Evolutionary conservation across 2,797 vertebrate species (phyloP), one percentile per base, ranked within the genome.

Genomic region (Manis crassicaudata): DNA sequence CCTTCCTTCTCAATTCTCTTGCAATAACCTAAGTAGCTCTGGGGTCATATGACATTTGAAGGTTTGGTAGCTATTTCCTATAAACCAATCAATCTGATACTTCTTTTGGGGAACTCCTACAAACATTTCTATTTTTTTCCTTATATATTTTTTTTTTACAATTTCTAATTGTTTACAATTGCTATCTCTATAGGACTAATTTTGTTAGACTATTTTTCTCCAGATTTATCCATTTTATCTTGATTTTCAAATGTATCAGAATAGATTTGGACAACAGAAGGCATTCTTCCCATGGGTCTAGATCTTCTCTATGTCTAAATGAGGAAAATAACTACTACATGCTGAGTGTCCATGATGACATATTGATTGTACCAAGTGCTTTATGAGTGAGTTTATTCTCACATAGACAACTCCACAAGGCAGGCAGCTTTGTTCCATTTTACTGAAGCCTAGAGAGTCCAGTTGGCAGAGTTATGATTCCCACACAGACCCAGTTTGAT

Each of bases 231-330:
- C n/a, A 54, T 56, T 88, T 89, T 37, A 67, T 60, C 40, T 60
- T 68, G 14, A 11, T 43, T 92, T 89, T 70, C 43, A 68, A 68
- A 76, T 56, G 35, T 75, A 92, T 90, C 85, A 92, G 60, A 86
- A 89, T 35, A 52, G 79, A 75, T 8, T 10, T 68, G 52, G 77
- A 76, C 21, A 72, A 87, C 46, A 17, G 63, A 82, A 70, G 23
- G 65, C 17, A 95, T 35, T 40, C 7, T 82, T 82, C 60, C 68
- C 32, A 76, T 63, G 62, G 54, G 43, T 40, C n/a, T 62, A 56
- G 81, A 56, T 70, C 32, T 35, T 52, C 29, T 85, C 40, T 60
- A 5, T 58, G 40, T 70, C 43, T 63, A 92, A 83, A 37, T 2
- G 37, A 93, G 17, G 56, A 87, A 60, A 88, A 82, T 17, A 58